phyloP scores from a whole-genome alignment of 2,797 vertebrate genomes.

The Galaxias olidus region DNA sequence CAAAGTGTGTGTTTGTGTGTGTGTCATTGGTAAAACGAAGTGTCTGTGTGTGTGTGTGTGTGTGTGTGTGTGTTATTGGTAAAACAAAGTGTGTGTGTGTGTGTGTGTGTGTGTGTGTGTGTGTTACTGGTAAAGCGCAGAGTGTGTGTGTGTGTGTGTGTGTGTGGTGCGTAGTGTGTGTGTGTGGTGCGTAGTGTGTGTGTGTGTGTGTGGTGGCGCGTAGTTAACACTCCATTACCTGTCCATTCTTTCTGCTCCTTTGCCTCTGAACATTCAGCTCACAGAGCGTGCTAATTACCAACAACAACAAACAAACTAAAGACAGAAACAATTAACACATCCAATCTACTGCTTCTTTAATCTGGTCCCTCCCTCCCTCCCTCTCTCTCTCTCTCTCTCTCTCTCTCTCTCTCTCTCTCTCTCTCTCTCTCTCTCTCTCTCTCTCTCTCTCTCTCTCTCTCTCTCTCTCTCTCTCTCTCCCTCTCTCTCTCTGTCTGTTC shows the following conservation, averaged over 20 bases:
- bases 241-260: constrained; percentile 60
- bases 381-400: constrained; percentile 32
- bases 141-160: constrained; percentile 27
- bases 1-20: neutral
- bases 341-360: constrained; percentile 34
- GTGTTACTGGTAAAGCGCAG: constrained; percentile 35
- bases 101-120: too few species aligned
- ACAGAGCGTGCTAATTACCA: constrained; percentile 69
- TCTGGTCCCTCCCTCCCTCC: constrained; percentile 11
- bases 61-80: too few species aligned
- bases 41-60: too few species aligned
- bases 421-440: neutral
- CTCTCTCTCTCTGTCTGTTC: constrained; percentile 3
- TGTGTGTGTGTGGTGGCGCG: constrained; percentile 45
- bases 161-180: constrained; percentile 35
- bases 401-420: constrained; percentile 6
- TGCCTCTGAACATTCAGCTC: constrained; percentile 59
- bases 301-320: constrained; percentile 58
- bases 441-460: neutral
- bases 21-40: neutral
- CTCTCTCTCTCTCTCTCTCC: constrained; percentile 15
- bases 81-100: constrained; percentile 10
- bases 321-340: constrained; percentile 57
- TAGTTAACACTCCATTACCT: constrained; percentile 63
- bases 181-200: constrained; percentile 43